Base-by-base conservation (phyloP, 2,113 vertebrate species). In the Dromas ardeola region DNA sequence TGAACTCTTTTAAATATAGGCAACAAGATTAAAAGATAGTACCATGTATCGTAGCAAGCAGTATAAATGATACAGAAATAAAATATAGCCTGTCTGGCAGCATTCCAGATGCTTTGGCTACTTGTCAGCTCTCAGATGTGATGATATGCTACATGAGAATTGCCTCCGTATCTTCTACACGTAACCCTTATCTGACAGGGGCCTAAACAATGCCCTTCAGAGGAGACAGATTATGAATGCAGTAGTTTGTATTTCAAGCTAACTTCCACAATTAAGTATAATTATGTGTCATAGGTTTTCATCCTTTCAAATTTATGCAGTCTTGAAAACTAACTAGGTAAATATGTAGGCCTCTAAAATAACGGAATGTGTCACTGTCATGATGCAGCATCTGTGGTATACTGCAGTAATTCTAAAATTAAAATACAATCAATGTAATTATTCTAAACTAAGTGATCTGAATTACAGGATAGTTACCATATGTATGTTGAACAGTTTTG, bases 191-290 rank as follows among this genome's bases (percentile, higher is more conserved):
- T 83, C 84, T 95, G 81, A 95, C 89, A 52, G 53, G 12, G 29
- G 9, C 22, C 47, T 84, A 56, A 77, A 52, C 79, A 91, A 56
- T n/a, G 49, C 27, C 27, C 73, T 85, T 72, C 38, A 32, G 77
- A 87, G 30, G 10, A 85, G 77, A 65, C 0, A 2, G n/a, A 34
- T 71, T 69, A 79, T 65, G 56, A 76, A 76, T 16, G 34, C 10
- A 6, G 70, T 56, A 49, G 65, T 87, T 81, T 79, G 61, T 58
- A 85, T 76, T 91, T 93, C 78, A 91, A 80, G 84, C 56, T 91
- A 56, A 93, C 94, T 87, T 95, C 78, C 50, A 77, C 61, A 87
- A 87, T 95, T 90, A 76, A 93, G n/a, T 76, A 47, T 52, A 81
- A 84, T 93, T 89, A 82, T 9, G 4, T 22, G 40, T 66, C 78